Percentiles rank a stretch among this genome's conserved stretches.
These are phyloP conservation scores for Andrena dorsata DNA, from an alignment of 2,888 invertebrate genomes.

Conservation along the genomic window DNA sequence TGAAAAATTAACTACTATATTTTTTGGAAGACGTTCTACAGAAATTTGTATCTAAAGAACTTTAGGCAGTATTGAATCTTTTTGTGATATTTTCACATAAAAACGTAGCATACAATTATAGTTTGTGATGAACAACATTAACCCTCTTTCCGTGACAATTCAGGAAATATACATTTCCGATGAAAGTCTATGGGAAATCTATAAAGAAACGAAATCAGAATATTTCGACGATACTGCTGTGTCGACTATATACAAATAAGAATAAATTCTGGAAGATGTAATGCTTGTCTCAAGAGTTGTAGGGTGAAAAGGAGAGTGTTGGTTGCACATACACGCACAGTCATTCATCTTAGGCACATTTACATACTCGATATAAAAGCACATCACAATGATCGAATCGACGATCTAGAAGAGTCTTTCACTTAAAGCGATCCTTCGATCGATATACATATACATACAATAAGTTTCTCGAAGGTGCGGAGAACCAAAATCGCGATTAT, in stretches of 20 bases:
- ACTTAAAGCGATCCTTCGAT: constrained; percentile 61
- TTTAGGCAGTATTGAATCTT: background rate
- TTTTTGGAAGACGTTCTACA: constrained; percentile 42
- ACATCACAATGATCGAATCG: constrained; percentile 73
- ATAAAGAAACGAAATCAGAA: background rate
- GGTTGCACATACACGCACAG: constrained; percentile 68
- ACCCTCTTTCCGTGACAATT: constrained; percentile 5
- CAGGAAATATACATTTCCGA: background rate
- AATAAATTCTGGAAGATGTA: constrained; percentile 68
- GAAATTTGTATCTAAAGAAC: constrained; percentile 13
- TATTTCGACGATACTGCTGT: background rate
- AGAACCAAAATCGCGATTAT: constrained; percentile 44
- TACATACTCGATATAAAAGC: constrained; percentile 76
- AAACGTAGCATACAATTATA: background rate
- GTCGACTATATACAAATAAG: background rate
- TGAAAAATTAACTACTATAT: constrained; percentile 3
- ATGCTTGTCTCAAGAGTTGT: constrained; percentile 69
- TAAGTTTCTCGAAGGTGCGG: constrained; percentile 55
- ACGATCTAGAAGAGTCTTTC: constrained; percentile 68
- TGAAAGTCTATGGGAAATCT: background rate
- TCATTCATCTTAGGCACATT: constrained; percentile 76
- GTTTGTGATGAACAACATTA: constrained; percentile 11
- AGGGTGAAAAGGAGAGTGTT: constrained; percentile 55
- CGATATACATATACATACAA: constrained; percentile 65
- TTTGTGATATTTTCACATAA: background rate